phyloP scores from a whole-genome alignment of 2,113 vertebrate species.

The Dipodomys spectabilis region DNA sequence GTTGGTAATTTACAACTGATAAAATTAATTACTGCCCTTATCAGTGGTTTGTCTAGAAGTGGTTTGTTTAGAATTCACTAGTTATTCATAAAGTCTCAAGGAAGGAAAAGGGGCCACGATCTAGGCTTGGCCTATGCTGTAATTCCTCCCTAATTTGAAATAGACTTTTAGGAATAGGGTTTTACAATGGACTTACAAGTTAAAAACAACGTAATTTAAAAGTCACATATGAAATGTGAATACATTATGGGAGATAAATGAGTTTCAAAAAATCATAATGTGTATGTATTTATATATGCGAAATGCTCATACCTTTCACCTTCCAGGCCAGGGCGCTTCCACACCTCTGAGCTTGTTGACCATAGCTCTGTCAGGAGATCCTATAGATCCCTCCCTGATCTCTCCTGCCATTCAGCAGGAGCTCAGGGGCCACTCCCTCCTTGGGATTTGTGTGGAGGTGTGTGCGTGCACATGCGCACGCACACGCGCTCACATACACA shows the following conservation, averaged over 20 bases:
- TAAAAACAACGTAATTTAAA: constrained; percentile 30
- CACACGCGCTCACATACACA: neutral
- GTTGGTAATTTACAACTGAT: constrained; percentile 57
- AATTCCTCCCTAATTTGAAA: constrained; percentile 35
- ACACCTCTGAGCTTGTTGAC: neutral
- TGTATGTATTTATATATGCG: neutral
- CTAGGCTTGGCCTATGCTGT: neutral
- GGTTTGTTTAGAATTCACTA: constrained; percentile 32
- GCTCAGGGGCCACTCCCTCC: neutral
- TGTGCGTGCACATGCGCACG: neutral
- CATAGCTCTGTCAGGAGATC: neutral
- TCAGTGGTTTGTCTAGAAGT: constrained; percentile 12
- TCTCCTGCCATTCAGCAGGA: neutral
- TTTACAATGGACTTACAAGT: constrained; percentile 16
- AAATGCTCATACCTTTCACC: neutral
- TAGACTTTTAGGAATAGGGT: neutral
- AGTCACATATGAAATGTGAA: neutral
- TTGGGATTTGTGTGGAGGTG: neutral
- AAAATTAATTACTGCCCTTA: constrained; percentile 63
- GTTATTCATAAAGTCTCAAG: constrained; percentile 33
- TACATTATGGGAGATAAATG: constrained; percentile 31
- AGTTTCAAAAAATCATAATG: neutral
- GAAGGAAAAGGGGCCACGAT: neutral
- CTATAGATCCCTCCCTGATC: neutral
- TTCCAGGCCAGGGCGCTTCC: neutral